These are phyloP conservation scores for Ptychodera flava DNA, from an alignment of 35 echinoderm and acorn worm genomes.

Conservation along the genomic window DNA sequence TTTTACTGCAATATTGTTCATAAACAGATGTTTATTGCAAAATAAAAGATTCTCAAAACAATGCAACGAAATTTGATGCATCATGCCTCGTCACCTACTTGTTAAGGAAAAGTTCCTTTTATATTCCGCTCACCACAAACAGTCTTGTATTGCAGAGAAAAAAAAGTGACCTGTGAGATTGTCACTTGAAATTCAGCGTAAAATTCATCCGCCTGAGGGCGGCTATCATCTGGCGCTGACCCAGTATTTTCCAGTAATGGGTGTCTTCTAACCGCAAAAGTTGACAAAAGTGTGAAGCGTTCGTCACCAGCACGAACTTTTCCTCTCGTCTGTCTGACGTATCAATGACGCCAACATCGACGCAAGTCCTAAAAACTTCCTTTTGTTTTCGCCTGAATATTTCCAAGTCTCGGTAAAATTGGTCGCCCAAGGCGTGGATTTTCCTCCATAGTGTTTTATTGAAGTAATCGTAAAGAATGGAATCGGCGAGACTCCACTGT, in stretches of 20 bases:
- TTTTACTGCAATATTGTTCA: too few relatives aligned
- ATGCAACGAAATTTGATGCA: too few relatives aligned
- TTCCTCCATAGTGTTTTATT: conserved; percentile 25
- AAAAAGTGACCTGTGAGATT: too few relatives aligned
- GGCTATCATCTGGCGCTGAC: background rate
- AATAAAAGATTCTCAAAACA: too few relatives aligned
- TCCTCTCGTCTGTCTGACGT: background rate
- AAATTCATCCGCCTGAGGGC: background rate
- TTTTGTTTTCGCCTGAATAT: conserved; percentile 11
- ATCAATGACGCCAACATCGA: background rate
- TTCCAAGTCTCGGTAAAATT: conserved; percentile 17
- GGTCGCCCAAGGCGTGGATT: background rate
- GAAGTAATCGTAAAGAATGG: conserved; percentile 25
- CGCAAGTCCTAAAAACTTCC: background rate
- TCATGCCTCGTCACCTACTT: too few relatives aligned
- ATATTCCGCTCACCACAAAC: too few relatives aligned
- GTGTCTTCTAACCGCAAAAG: background rate
- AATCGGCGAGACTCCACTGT: conserved; percentile 29
- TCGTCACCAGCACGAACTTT: background rate
- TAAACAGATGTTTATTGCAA: too few relatives aligned
- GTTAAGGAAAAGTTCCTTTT: too few relatives aligned
- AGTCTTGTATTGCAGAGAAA: too few relatives aligned
- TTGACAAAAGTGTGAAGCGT: background rate
- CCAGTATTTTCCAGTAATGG: background rate
- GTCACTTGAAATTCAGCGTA: too few relatives aligned